phyloP scores from a whole-genome alignment of 2,113 vertebrate genomes.

The Cathartes aura region DNA sequence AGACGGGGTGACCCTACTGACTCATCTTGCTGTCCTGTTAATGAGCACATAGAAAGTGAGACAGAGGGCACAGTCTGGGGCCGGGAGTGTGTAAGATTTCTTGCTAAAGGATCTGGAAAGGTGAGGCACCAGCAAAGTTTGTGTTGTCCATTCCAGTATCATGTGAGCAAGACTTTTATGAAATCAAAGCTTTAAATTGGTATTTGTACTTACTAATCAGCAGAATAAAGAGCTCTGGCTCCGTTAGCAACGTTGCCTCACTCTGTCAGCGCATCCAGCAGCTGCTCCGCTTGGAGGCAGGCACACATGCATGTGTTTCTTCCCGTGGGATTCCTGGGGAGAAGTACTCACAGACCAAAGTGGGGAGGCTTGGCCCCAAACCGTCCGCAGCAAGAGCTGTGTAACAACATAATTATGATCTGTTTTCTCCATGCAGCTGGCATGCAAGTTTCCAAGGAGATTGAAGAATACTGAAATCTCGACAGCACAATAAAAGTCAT shows the following conservation, averaged over 20 bases:
- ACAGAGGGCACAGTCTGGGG: background rate
- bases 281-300: background rate
- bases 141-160: background rate
- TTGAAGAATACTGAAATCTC: background rate
- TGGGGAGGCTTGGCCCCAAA: background rate
- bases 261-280: background rate
- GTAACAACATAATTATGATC: background rate
- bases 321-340: background rate
- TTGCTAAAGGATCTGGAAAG: background rate
- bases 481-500: background rate
- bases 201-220: background rate
- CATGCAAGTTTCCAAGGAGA: background rate
- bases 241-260: fast-evolving
- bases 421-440: background rate
- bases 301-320: background rate
- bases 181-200: background rate
- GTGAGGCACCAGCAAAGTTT: background rate
- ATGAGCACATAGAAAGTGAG: background rate
- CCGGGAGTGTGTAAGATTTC: background rate
- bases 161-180: background rate
- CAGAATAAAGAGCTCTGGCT: background rate
- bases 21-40: background rate
- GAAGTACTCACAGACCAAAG: background rate
- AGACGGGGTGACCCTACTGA: fast-evolving
- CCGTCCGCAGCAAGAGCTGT: background rate